Evolutionary conservation across 1,140 invertebrate species (phyloP).

Genomic region (Orussus abietinus): DNA sequence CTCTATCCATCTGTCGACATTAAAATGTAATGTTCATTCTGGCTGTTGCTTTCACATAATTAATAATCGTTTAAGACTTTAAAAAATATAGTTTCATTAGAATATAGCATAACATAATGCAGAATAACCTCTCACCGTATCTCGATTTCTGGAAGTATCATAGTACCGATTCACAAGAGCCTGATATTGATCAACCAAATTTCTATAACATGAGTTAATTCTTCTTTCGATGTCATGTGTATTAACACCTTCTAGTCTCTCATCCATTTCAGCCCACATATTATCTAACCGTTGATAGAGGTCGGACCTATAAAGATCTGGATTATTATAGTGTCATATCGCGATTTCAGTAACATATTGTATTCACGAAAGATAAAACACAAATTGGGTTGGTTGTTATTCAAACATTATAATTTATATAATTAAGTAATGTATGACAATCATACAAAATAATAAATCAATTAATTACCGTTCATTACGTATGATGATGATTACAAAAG

Average conservation of each 20-base stretch:
- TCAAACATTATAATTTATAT: too few relatives aligned
- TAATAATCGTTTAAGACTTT: conserved; percentile 4
- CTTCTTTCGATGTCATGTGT: conserved; percentile 19
- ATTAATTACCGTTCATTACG: too few relatives aligned
- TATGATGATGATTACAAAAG: too few relatives aligned
- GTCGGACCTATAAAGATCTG: conserved; percentile 4
- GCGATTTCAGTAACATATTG: too few relatives aligned
- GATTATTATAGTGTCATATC: conserved; percentile 6
- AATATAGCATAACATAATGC: conserved; percentile 15
- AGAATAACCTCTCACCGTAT: conserved; percentile 36
- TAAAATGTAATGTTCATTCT: not conserved
- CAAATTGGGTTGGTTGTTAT: too few relatives aligned
- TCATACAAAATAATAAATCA: too few relatives aligned
- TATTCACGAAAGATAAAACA: too few relatives aligned
- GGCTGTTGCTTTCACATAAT: not conserved
- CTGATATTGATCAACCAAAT: conserved; percentile 54
- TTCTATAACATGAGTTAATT: conserved; percentile 33
- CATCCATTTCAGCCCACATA: conserved; percentile 13
- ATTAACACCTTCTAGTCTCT: conserved; percentile 14
- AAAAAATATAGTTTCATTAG: conserved; percentile 27
- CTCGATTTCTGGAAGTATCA: conserved; percentile 47
- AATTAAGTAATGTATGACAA: too few relatives aligned
- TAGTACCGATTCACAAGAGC: conserved; percentile 52
- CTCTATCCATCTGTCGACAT: conserved; percentile 34
- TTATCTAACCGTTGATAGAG: conserved; percentile 7